phyloP scores from a whole-genome alignment of 2,113 vertebrate species.

The Limanda limanda region DNA sequence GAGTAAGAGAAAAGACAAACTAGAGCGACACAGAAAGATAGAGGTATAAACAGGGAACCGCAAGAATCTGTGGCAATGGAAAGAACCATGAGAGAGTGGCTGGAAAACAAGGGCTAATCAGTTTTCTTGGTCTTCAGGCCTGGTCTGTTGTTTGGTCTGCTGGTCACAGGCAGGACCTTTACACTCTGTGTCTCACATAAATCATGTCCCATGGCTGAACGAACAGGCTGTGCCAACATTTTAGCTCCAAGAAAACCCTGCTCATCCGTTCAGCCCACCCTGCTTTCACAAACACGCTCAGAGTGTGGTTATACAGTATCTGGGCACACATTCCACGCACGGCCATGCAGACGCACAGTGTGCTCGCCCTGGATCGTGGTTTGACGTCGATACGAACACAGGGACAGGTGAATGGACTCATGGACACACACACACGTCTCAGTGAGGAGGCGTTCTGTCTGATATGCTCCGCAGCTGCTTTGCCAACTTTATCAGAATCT shows the following conservation, averaged over 20 bases:
- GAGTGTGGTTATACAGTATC: neutral
- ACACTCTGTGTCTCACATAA: slow-evolving; percentile 76
- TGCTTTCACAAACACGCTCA: slow-evolving; percentile 14
- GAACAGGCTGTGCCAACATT: slow-evolving; percentile 68
- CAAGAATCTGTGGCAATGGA: slow-evolving; percentile 11
- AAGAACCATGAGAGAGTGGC: slow-evolving; percentile 16
- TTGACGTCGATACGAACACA: slow-evolving; percentile 7
- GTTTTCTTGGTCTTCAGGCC: slow-evolving; percentile 54
- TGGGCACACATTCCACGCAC: slow-evolving; percentile 10
- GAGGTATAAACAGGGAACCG: slow-evolving; percentile 21
- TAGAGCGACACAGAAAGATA: neutral
- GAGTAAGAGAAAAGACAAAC: slow-evolving; percentile 3
- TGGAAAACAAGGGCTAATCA: slow-evolving; percentile 63
- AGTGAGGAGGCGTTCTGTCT: neutral
- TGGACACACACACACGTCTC: slow-evolving; percentile 1
- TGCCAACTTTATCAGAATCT: slow-evolving; percentile 5
- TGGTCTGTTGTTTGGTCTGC: slow-evolving; percentile 64
- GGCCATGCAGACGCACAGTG: neutral
- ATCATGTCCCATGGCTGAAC: slow-evolving; percentile 76
- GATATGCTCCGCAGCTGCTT: slow-evolving; percentile 7
- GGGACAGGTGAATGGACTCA: neutral
- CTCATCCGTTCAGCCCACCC: slow-evolving; percentile 20
- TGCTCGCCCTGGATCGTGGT: neutral
- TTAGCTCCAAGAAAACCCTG: slow-evolving; percentile 39
- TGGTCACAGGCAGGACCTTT: slow-evolving; percentile 77